These are phyloP conservation scores for Echeneis naucrates DNA, from an alignment of 2,797 vertebrate genomes.

Conservation along the genomic window DNA sequence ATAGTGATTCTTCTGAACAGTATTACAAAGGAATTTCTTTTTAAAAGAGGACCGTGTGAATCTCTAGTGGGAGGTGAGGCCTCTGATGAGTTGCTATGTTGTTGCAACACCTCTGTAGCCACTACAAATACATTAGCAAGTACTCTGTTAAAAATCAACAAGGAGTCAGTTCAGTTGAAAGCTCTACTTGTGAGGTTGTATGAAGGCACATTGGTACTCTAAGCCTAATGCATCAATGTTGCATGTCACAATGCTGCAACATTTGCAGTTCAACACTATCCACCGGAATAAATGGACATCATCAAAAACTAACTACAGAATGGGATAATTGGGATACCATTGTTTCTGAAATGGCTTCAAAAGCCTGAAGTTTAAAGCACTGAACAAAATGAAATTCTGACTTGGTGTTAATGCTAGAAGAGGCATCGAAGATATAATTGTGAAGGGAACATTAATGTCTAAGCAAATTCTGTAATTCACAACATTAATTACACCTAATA, in stretches of 20 bases:
- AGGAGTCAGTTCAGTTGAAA: neutral
- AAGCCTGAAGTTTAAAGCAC: too few relatives aligned
- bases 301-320: neutral
- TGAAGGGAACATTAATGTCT: neutral
- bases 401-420: too few relatives aligned
- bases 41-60: neutral
- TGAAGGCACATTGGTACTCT: neutral
- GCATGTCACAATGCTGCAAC: too few relatives aligned
- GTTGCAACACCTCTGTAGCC: slow-evolving; percentile 8
- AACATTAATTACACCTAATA: neutral
- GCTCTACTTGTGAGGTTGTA: neutral
- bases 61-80: slow-evolving; percentile 1
- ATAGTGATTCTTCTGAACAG: too few relatives aligned
- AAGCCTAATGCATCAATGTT: neutral
- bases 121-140: slow-evolving; percentile 1
- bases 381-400: neutral
- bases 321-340: neutral
- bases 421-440: neutral
- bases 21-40: too few relatives aligned
- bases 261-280: too few relatives aligned
- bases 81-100: neutral
- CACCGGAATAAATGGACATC: too few relatives aligned
- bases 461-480: neutral
- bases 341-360: too few relatives aligned
- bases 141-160: slow-evolving; percentile 33